These are phyloP conservation scores for Taxidea taxus DNA, from an alignment of 2,113 vertebrate species.

Conservation along the genomic window DNA sequence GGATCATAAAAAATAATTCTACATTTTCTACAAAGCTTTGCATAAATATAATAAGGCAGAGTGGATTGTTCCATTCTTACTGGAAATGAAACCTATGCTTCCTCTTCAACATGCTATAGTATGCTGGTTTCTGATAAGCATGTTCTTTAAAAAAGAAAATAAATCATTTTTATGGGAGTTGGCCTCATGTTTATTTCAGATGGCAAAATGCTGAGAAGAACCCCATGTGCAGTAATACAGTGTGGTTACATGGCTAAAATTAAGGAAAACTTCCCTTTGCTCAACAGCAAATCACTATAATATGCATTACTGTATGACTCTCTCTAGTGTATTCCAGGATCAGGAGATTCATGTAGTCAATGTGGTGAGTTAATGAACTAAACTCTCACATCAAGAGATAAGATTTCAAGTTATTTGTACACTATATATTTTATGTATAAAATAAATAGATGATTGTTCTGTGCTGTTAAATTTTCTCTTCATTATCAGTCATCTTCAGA, in stretches of 20 bases:
- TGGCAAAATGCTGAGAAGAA: slow-evolving; percentile 50
- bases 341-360: slow-evolving; percentile 71
- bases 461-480: neutral
- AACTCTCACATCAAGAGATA: slow-evolving; percentile 71
- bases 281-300: slow-evolving; percentile 64
- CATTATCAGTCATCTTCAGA: neutral
- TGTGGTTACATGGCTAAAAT: neutral
- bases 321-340: slow-evolving; percentile 61
- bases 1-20: neutral
- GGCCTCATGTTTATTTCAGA: slow-evolving; percentile 74
- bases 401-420: slow-evolving; percentile 63
- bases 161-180: slow-evolving; percentile 54
- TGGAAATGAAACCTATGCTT: slow-evolving; percentile 40
- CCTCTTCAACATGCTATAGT: neutral
- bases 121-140: slow-evolving; percentile 37
- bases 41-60: neutral
- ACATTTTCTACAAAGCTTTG: neutral
- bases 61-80: neutral
- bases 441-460: slow-evolving; percentile 58
- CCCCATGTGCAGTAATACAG: neutral
- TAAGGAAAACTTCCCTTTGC: slow-evolving; percentile 21
- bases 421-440: neutral
- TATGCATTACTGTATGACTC: slow-evolving; percentile 60
- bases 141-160: slow-evolving; percentile 60
- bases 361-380: slow-evolving; percentile 69